Evolutionary conservation across 92 coral and sea anemone species (phyloP), one percentile per base, ranked within the genome.

Genomic region (Porites lobata): DNA sequence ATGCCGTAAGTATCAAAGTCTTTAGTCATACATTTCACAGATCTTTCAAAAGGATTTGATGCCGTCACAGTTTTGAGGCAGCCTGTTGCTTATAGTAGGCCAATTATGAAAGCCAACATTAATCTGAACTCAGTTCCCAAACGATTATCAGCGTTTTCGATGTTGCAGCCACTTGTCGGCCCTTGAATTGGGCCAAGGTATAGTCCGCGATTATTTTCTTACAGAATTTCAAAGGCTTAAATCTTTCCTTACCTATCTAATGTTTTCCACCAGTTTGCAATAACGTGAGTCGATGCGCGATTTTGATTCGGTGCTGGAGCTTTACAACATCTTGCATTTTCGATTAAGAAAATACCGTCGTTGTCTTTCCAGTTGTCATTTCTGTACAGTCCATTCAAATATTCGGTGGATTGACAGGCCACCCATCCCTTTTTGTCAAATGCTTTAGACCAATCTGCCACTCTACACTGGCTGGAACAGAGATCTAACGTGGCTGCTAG

Each of bases 351-450:
- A 61, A 93, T 86, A 8, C 58, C 24, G 29, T 93, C 94, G 58
- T 53, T 61, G 18, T 53, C 2, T 20, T 53, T 22, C 65, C 29
- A 6, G 76, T 67, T 78, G 77, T 67, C 64, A 66, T 53, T 76
- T 73, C 96, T 86, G 54, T 69, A 86, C 62, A 93, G 74, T 1
- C 93, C 96, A 19, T 65, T 86, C 61, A 93, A 47, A 74, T 90
- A 93, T 65, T 82, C 73, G 14, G 86, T 85, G 12, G 38, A 85
- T 0, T 21, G 43, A 79, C 96, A 93, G 5, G n/a, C 82, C 17
- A 85, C 81, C 79, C 85, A 86, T 21, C 91, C 96, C 18, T 64
- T 71, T n/a, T 38, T 82, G 87, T 90, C 93, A 50, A 93, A 93
- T 57, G 83, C 73, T 13, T 22, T n/a, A 92, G 88, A 77, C 91